phyloP scores from a whole-genome alignment of 2,113 vertebrate species.

The Lathamus discolor region DNA sequence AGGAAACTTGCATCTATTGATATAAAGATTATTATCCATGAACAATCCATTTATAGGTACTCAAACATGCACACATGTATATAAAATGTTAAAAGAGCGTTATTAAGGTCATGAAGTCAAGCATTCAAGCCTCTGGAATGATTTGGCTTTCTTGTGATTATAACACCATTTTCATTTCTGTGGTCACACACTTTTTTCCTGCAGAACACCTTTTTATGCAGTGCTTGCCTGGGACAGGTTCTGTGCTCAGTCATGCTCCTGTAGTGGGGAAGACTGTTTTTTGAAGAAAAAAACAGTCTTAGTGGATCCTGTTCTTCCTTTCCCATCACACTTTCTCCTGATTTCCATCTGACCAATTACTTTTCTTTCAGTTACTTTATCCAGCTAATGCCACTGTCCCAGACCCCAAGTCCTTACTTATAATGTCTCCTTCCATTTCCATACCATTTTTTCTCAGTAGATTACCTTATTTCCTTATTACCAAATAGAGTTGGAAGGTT shows the following conservation, averaged over 20 bases:
- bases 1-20: neutral
- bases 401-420: neutral
- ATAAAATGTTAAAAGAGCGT: neutral
- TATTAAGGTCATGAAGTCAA: neutral
- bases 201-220: neutral
- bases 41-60: neutral
- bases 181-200: neutral
- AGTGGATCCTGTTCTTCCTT: neutral
- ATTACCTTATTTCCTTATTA: neutral
- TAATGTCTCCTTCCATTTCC: neutral
- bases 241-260: fast-evolving
- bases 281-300: neutral
- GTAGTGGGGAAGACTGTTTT: neutral
- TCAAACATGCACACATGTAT: neutral
- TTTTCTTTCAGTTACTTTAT: neutral
- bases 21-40: neutral
- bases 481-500: neutral
- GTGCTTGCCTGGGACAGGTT: neutral
- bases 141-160: neutral
- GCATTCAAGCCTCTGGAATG: neutral
- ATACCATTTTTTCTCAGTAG: neutral
- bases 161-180: neutral
- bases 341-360: neutral
- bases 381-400: neutral
- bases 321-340: neutral